Evolutionary conservation across 2,113 vertebrate species (phyloP).

Genomic region (Epinephelus moara): DNA sequence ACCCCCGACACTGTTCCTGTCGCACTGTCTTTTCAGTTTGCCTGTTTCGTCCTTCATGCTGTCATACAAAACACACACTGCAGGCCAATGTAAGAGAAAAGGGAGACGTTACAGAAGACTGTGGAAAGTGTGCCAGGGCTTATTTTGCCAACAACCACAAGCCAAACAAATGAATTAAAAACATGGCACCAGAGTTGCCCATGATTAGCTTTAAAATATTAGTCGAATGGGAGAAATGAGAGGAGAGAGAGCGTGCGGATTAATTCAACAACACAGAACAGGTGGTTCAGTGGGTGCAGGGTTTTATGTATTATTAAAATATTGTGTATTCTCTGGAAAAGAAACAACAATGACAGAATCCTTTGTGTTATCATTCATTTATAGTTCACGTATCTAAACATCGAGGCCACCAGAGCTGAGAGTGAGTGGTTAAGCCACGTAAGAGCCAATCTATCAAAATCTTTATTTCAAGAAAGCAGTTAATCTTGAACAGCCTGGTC

Average conservation of each 20-base stretch:
- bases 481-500: background rate
- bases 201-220: conserved; percentile 47
- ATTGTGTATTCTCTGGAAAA: background rate
- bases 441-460: background rate
- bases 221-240: conserved; percentile 30
- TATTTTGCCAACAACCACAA: conserved; percentile 33
- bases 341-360: background rate
- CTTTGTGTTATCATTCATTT: background rate
- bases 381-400: background rate
- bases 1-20: background rate
- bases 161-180: conserved; percentile 43
- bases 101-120: conserved; percentile 25
- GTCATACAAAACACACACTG: conserved; percentile 27
- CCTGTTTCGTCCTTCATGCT: conserved; percentile 24
- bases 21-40: conserved; percentile 20
- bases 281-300: conserved; percentile 25
- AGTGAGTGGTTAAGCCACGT: background rate
- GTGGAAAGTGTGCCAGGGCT: conserved; percentile 2
- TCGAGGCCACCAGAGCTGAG: background rate
- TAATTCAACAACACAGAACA: conserved; percentile 36
- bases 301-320: conserved; percentile 26
- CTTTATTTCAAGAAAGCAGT: background rate
- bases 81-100: conserved; percentile 13
- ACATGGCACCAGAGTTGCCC: conserved; percentile 14
- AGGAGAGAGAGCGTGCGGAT: conserved; percentile 1